Base-by-base conservation (phyloP, 2,888 invertebrate genomes). In the Hypomecis punctinalis region DNA sequence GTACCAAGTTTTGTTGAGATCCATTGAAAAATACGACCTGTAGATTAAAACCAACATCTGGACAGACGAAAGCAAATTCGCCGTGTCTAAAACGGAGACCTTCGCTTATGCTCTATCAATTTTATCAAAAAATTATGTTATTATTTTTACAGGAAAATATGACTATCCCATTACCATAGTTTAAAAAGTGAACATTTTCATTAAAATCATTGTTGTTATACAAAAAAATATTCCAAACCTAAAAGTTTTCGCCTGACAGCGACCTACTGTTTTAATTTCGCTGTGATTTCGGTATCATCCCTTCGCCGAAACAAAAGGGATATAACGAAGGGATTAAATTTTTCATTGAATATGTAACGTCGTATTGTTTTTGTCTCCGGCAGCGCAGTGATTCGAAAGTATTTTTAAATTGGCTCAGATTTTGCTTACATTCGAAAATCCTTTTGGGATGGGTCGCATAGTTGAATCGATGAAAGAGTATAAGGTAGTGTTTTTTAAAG, bases 271-370 rank as follows among this genome's bases (percentile, higher is more conserved):
- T 55, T 13, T 51, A 5, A 5, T 39, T 59, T 40, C n/a, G 5
- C 49, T 55, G 11, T 36, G 47, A 9, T 11, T 46, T 52, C 43
- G 54, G 58, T 57, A 49, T 63, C 37, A 64, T 54, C 58, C 54
- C 40, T 46, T 51, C 36, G 48, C 40, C 11, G 46, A 60, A 64
- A 51, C 40, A 60, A 64, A 64, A 64, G 52, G 64, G 64, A 56
- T 60, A 55, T 64, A 64, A 64, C 64, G 55, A 64, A 64, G 37
- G 60, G 64, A 60, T 64, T 64, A 60, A 60, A 64, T 64, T 60
- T 64, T 64, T 60, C 60, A 60, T 56, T 60, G 64, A 64, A 64
- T 60, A 64, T 64, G 55, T 64, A 56, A 63, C 56, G 55, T n/a
- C 42, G 51, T 36, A 64, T 64, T 64, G 59, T 59, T 55, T 55